These are phyloP conservation scores for Steromphala cineraria DNA, from an alignment of 2,888 invertebrate genomes.

Conservation along the genomic window DNA sequence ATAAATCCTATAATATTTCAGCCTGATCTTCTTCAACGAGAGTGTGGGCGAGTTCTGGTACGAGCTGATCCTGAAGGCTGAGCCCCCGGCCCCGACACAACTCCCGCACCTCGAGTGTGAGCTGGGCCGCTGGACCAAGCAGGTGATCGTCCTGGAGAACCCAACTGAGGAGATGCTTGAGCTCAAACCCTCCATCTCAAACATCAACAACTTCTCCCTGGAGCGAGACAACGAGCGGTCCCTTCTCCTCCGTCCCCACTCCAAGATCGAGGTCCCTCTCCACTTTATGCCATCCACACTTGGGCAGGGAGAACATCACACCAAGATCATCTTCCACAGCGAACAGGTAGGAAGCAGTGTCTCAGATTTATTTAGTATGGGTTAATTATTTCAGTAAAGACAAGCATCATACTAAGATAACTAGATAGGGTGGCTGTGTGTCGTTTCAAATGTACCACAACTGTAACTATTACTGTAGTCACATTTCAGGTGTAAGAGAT, in stretches of 20 bases:
- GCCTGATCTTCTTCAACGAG: constrained; percentile 73
- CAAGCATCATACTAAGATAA: too few relatives aligned
- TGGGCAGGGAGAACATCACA: constrained; percentile 69
- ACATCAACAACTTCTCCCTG: constrained; percentile 73
- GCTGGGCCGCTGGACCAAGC: constrained; percentile 72
- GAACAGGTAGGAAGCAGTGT: constrained; percentile 64
- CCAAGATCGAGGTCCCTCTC: constrained; percentile 63
- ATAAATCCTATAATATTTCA: constrained; percentile 40
- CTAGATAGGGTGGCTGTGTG: too few relatives aligned
- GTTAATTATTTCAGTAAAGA: too few relatives aligned
- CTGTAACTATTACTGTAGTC: too few relatives aligned
- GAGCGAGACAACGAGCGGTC: constrained; percentile 68
- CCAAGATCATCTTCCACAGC: constrained; percentile 70
- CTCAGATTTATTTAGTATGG: too few relatives aligned
- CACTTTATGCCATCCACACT: constrained; percentile 74
- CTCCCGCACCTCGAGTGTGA: constrained; percentile 73
- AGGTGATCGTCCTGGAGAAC: constrained; percentile 69
- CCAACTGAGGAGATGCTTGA: constrained; percentile 72
- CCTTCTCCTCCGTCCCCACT: constrained; percentile 58
- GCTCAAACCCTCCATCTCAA: constrained; percentile 68
- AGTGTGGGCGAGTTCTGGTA: constrained; percentile 76
- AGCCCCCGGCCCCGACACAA: constrained; percentile 66
- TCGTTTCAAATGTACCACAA: too few relatives aligned
- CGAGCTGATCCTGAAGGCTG: constrained; percentile 66
- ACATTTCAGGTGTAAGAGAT: too few relatives aligned